phyloP scores from a whole-genome alignment of 2,888 invertebrate species.

The Eudemis profundana region DNA sequence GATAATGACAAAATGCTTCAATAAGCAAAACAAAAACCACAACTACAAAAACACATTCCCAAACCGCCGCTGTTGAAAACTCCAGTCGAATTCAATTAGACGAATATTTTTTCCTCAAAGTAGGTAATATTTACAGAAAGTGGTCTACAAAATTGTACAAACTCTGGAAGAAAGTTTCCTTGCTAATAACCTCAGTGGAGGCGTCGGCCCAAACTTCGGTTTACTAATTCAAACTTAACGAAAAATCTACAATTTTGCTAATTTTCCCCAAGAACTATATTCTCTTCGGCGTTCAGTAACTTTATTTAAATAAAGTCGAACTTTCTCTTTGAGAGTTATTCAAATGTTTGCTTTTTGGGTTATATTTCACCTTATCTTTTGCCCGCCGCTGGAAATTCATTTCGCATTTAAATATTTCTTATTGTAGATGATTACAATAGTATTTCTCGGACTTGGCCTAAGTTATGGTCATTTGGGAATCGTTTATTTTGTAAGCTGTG shows the following conservation, averaged over 20 bases:
- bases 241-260: conserved; percentile 69
- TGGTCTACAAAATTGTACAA: conserved; percentile 71
- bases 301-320: conserved; percentile 49
- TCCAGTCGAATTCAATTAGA: conserved; percentile 40
- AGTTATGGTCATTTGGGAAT: no score
- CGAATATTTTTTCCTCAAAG: conserved; percentile 50
- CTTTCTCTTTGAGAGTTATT: conserved; percentile 49
- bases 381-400: background rate
- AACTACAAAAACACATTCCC: background rate
- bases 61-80: conserved; percentile 20
- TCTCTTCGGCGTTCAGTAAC: conserved; percentile 41
- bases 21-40: background rate
- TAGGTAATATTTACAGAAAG: conserved; percentile 69
- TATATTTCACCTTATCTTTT: conserved; percentile 29
- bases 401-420: background rate
- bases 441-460: no score
- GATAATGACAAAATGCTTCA: background rate
- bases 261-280: conserved; percentile 53
- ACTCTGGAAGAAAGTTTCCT: conserved; percentile 67
- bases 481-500: no score
- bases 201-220: conserved; percentile 54
- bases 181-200: conserved; percentile 64
- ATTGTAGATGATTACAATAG: background rate
- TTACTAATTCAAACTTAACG: conserved; percentile 64
- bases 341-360: conserved; percentile 41